phyloP scores from a whole-genome alignment of 2,797 vertebrate genomes.

The Iguana delicatissima region DNA sequence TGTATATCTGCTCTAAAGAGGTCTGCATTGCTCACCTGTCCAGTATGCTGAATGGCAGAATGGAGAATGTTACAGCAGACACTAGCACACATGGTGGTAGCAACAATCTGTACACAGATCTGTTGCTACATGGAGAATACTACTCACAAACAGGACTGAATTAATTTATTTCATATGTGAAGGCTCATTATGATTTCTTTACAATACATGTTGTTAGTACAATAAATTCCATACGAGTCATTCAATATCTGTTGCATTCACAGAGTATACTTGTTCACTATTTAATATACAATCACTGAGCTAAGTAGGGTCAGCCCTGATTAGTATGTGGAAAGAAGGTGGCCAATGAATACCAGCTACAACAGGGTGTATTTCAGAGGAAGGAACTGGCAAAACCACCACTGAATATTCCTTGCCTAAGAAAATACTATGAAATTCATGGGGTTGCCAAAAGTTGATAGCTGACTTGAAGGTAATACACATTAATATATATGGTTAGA shows the following conservation, averaged over 20 bases:
- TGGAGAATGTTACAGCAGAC: not conserved
- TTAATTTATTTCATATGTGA: constrained; percentile 1
- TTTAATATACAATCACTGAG: not conserved
- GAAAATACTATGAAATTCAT: too few species aligned
- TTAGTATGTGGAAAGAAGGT: too few species aligned
- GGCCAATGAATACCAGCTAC: too few species aligned
- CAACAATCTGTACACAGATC: not conserved
- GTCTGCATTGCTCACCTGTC: not conserved
- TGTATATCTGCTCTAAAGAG: not conserved
- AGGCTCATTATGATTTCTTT: not conserved
- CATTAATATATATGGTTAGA: not conserved
- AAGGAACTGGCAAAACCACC: too few species aligned
- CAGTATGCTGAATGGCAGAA: not conserved
- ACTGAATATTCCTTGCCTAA: too few species aligned
- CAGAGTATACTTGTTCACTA: not conserved
- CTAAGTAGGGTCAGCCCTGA: too few species aligned
- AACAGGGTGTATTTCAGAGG: too few species aligned
- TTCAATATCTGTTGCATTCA: not conserved
- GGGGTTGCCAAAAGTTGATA: too few species aligned
- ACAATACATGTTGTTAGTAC: not conserved
- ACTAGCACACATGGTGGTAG: not conserved
- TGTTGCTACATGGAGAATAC: not conserved
- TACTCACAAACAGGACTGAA: not conserved
- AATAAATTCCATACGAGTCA: not conserved
- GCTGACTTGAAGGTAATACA: too few species aligned